A percentile compares a stretch with the other conserved stretches of the same genome.
phyloP scores from a whole-genome alignment of 1,140 invertebrate species.

The Thalassaphorura encarpata region DNA sequence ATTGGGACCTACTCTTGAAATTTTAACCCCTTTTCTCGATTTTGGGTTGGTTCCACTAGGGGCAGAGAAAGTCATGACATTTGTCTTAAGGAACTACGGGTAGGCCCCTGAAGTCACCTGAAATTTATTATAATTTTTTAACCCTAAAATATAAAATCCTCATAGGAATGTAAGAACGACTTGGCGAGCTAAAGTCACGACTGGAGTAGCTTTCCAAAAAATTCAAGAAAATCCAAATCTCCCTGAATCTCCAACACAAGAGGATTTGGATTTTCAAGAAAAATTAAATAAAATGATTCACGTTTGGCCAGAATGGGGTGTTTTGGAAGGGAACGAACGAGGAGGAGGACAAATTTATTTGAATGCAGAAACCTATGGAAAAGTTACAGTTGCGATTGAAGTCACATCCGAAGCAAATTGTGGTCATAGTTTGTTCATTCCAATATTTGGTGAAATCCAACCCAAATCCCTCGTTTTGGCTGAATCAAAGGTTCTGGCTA shows the following conservation, averaged over 20 bases:
- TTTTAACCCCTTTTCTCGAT: conserved; percentile 12
- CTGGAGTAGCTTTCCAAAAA: not conserved
- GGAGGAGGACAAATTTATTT: conserved; percentile 14
- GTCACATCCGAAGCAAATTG: conserved; percentile 8
- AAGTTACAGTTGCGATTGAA: not conserved
- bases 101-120: not conserved
- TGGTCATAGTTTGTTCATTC: not conserved
- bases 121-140: too few species aligned
- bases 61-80: conserved; percentile 10
- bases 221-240: too few species aligned
- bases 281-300: not conserved
- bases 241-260: too few species aligned
- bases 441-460: conserved; percentile 16
- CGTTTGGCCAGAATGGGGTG: conserved; percentile 17
- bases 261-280: too few species aligned
- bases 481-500: not conserved
- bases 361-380: not conserved
- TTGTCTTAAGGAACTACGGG: conserved; percentile 15
- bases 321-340: conserved; percentile 3
- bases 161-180: conserved; percentile 1
- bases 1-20: not conserved
- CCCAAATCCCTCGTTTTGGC: conserved; percentile 5
- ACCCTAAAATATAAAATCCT: not conserved
- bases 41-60: conserved; percentile 11
- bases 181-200: conserved; percentile 5